These are phyloP conservation scores for Vipera ursinii DNA, from an alignment of 2,797 vertebrate species.

Conservation along the genomic window DNA sequence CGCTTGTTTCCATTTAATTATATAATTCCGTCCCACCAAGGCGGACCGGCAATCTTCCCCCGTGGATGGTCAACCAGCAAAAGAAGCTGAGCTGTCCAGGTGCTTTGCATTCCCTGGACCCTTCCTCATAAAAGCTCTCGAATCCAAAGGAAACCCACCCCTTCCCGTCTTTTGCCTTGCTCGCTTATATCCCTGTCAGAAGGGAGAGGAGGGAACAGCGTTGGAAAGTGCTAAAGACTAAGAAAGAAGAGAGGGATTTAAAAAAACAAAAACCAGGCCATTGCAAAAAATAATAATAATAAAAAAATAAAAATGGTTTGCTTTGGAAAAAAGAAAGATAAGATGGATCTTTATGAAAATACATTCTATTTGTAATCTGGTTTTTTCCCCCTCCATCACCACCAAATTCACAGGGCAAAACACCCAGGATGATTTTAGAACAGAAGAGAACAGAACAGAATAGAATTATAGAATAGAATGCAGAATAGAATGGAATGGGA, in stretches of 20 bases:
- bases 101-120: no score
- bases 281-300: no score
- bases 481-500: no score
- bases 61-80: no score
- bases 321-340: background rate
- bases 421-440: background rate
- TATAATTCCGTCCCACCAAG: conserved; percentile 68
- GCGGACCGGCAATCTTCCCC: no score
- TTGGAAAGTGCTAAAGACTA: background rate
- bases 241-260: background rate
- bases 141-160: conserved; percentile 37
- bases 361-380: no score
- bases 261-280: background rate
- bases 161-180: background rate
- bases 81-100: no score
- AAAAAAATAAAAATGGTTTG: background rate
- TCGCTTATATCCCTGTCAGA: background rate
- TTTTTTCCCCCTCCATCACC: background rate
- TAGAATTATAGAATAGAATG: no score
- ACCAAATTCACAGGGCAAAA: background rate
- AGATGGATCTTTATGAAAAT: background rate
- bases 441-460: no score
- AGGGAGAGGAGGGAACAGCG: background rate
- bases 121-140: conserved; percentile 27
- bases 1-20: conserved; percentile 72